phyloP scores from a whole-genome alignment of 2,113 vertebrate genomes.

The Zingel zingel region DNA sequence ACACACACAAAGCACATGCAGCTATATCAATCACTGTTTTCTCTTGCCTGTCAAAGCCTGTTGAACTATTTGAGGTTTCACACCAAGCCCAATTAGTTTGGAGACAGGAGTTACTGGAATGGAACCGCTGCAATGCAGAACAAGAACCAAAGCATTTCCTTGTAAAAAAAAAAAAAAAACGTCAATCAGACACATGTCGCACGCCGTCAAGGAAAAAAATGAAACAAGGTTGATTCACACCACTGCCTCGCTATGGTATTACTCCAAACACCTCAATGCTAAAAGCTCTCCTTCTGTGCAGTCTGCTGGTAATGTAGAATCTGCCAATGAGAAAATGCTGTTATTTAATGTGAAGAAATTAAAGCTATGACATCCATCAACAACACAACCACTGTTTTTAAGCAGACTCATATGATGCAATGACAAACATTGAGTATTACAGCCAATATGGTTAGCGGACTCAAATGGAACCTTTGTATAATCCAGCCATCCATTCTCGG shows the following conservation, averaged over 20 bases:
- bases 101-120: slow-evolving; percentile 76
- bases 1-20: slow-evolving; percentile 52
- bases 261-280: slow-evolving; percentile 28
- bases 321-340: not conserved
- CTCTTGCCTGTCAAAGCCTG: slow-evolving; percentile 67
- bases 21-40: slow-evolving; percentile 64
- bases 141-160: slow-evolving; percentile 66
- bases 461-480: not conserved
- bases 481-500: not conserved
- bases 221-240: slow-evolving; percentile 61
- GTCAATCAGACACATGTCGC: slow-evolving; percentile 73
- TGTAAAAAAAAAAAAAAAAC: slow-evolving; percentile 63
- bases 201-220: slow-evolving; percentile 45
- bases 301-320: not conserved
- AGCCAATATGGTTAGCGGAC: not conserved
- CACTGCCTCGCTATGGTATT: slow-evolving; percentile 28
- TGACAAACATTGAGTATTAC: not conserved
- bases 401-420: not conserved
- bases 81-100: slow-evolving; percentile 80
- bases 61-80: slow-evolving; percentile 69
- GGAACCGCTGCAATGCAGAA: slow-evolving; percentile 74
- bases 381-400: not conserved
- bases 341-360: not conserved
- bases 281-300: slow-evolving; percentile 35
- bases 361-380: not conserved